Base-by-base conservation (phyloP, 2,888 invertebrate genomes). In the Habroteleia sp. region DNA sequence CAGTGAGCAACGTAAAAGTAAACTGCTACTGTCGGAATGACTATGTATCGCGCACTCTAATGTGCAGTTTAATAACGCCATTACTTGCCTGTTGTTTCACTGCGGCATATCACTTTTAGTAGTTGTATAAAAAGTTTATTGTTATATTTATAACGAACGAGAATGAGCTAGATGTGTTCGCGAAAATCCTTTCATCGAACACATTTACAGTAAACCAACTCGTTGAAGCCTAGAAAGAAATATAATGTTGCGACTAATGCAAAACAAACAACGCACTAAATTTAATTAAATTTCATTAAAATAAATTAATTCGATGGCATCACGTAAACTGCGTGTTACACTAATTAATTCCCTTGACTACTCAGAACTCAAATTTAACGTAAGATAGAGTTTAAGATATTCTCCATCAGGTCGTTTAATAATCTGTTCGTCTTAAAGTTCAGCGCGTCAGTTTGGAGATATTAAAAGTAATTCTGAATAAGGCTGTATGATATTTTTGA, bases 271-370 rank as follows among this genome's bases (percentile, higher is more conserved):
- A n/a, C 20, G 33, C 20, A 11, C 29, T 35, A 46, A 44, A 46
- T 56, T 66, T 46, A 66, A 66, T 65, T 54, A 65, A 65, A 54
- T 56, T 56, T 68, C 46, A 68, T 68, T 68, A 56, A 54, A 68
- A 56, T 56, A 56, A 68, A 68, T 68, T 68, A 39, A 41, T 37
- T 68, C 27, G 29, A 41, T 33, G 56, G 46, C 31, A 56, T 66
- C 35, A 66, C 66, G 46, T 66, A 66, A 56, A 56, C 56, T 37
- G 13, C 46, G 37, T 66, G 66, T 66, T 66, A 46, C 66, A 20
- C 46, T 54, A 66, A 66, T 66, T 66, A 66, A 56, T 66, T 66
- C 31, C 56, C 66, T 23, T 27, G 46, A 46, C 65, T 65, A 13
- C 37, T n/a, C n/a, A 35, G 52, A 37, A 25, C 44, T 46, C 37